Conservation (phyloP, 1,140 invertebrate genomes). For the Pachypeltis micranthus region DNA sequence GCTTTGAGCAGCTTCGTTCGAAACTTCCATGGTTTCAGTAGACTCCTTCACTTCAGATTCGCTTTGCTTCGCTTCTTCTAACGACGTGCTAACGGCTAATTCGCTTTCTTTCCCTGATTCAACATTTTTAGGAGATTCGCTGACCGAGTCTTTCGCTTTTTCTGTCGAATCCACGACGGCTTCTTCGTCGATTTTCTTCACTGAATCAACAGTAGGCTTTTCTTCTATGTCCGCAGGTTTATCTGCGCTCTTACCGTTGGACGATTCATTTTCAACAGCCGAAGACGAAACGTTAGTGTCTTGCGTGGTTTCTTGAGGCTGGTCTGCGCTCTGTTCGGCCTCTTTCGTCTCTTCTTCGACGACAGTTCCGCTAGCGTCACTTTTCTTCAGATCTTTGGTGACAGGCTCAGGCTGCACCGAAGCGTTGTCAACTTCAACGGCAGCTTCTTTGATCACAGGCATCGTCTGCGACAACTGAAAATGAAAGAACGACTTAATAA, state of each 20-base stretch:
- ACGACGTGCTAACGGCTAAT: not conserved
- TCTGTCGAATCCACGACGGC: not conserved
- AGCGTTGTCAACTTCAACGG: not conserved
- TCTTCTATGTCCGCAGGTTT: not conserved
- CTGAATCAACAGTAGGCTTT: not conserved
- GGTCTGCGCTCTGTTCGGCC: not conserved
- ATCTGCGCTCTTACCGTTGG: not conserved
- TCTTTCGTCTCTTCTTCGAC: not conserved
- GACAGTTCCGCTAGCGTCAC: not conserved
- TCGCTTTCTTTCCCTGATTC: conserved; percentile 8
- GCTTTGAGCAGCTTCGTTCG: not conserved
- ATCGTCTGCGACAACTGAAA: not conserved
- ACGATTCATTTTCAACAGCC: not conserved
- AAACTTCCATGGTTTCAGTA: not conserved
- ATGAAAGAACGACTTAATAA: no score
- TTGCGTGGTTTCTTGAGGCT: not conserved
- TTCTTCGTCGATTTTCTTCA: not conserved
- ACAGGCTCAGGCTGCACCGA: not conserved
- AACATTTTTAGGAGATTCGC: not conserved
- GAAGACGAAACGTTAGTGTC: not conserved
- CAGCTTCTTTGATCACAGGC: conserved; percentile 16
- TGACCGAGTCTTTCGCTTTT: not conserved
- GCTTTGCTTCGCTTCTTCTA: not conserved
- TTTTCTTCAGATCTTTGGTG: not conserved
- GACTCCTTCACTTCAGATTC: not conserved